Evolutionary conservation across 2,888 invertebrate species (phyloP).

Genomic region (Neelides folsomi): DNA sequence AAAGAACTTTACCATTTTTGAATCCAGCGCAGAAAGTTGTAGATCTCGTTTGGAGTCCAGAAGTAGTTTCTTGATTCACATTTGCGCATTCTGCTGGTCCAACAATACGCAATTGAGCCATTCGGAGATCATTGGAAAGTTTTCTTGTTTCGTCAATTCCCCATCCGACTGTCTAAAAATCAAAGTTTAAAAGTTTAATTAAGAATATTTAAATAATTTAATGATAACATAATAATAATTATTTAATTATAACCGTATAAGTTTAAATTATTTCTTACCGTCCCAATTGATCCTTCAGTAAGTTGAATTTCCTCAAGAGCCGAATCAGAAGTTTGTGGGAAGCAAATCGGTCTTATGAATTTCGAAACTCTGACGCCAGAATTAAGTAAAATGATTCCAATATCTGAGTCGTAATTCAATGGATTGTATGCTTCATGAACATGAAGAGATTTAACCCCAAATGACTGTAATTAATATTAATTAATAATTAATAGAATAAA

Average conservation of each 20-base stretch:
- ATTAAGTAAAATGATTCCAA: constrained; percentile 45
- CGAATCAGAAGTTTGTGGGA: constrained; percentile 34
- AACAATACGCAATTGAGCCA: constrained; percentile 22
- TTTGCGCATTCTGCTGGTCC: constrained; percentile 21
- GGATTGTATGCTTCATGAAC: constrained; percentile 24
- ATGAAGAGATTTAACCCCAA: constrained; percentile 12
- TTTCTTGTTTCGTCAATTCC: constrained; percentile 20
- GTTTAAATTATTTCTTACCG: constrained; percentile 16
- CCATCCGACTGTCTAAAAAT: constrained; percentile 27
- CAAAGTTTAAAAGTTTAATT: no score
- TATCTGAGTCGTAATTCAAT: constrained; percentile 38
- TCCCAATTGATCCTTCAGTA: constrained; percentile 20
- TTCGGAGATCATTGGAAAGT: constrained; percentile 18
- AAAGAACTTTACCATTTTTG: constrained; percentile 5
- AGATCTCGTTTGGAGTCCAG: constrained; percentile 20
- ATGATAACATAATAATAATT: no score
- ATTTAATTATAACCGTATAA: no score
- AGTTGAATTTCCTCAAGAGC: constrained; percentile 26
- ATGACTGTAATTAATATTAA: constrained; percentile 7
- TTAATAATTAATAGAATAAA: not conserved
- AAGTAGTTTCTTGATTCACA: constrained; percentile 13
- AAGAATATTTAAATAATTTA: no score
- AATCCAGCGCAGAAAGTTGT: constrained; percentile 28
- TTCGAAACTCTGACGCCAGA: constrained; percentile 43
- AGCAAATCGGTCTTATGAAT: constrained; percentile 48